Evolutionary conservation across 2,797 vertebrate genomes (phyloP).

Genomic region (Poecilia gillii): DNA sequence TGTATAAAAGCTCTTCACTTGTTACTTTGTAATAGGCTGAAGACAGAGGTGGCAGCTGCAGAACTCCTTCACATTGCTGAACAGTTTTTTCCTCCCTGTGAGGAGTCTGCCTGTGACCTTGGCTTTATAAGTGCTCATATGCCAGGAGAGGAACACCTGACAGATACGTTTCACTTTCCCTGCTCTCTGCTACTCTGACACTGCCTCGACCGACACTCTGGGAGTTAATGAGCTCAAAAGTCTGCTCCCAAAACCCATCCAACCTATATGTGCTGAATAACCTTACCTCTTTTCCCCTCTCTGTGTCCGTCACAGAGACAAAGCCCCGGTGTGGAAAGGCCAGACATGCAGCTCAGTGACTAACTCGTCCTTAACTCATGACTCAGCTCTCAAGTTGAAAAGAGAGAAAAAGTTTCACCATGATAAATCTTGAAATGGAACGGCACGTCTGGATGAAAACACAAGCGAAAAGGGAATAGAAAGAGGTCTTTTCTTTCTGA

Average conservation of each 20-base stretch:
- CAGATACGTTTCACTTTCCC: constrained; percentile 63
- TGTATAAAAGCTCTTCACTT: constrained; percentile 13
- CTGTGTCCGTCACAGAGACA: constrained; percentile 53
- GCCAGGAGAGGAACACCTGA: constrained; percentile 63
- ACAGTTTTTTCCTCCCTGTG: constrained; percentile 30
- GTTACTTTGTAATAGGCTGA: constrained; percentile 35
- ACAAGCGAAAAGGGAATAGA: constrained; percentile 11
- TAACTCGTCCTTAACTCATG: constrained; percentile 57
- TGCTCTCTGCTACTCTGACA: constrained; percentile 47
- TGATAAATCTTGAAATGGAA: constrained; percentile 49
- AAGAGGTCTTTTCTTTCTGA: constrained; percentile 18
- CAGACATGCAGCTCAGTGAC: constrained; percentile 65
- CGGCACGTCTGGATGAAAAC: constrained; percentile 12
- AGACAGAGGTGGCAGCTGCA: constrained; percentile 39
- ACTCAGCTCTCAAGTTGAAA: constrained; percentile 65
- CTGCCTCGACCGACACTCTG: constrained; percentile 56
- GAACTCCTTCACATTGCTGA: constrained; percentile 44
- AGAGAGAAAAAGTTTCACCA: constrained; percentile 69
- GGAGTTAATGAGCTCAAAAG: constrained; percentile 72
- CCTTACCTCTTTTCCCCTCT: constrained; percentile 31
- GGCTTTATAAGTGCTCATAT: constrained; percentile 58
- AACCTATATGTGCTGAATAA: constrained; percentile 45
- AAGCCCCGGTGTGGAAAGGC: constrained; percentile 65
- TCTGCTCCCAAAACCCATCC: constrained; percentile 51
- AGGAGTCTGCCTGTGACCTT: constrained; percentile 61